Percentiles rank a stretch among this genome's conserved stretches.
These are phyloP conservation scores for Charadrius vociferus DNA, from an alignment of 2,113 vertebrate genomes.

Conservation along the genomic window DNA sequence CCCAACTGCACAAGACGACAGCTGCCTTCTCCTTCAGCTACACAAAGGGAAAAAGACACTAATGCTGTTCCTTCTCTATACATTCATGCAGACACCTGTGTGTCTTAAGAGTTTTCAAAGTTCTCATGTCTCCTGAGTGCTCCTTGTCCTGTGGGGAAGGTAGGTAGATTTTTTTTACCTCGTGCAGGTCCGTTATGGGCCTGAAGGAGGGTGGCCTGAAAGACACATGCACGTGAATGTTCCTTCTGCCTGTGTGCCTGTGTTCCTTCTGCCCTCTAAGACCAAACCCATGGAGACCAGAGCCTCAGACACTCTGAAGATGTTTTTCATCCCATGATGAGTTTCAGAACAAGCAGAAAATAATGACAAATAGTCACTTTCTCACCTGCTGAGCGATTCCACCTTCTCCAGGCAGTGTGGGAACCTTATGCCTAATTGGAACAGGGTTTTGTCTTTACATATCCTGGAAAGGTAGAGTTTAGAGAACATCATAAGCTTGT, in stretches of 20 bases:
- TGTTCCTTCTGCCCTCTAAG: too few species aligned
- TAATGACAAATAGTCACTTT: not conserved
- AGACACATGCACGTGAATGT: not conserved
- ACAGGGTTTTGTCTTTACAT: slow-evolving; percentile 33
- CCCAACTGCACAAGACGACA: not conserved
- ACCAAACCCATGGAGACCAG: not conserved
- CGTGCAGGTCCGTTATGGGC: not conserved
- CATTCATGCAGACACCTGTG: not conserved
- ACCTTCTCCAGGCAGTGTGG: slow-evolving; percentile 14
- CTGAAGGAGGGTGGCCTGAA: not conserved
- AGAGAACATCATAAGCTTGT: not conserved
- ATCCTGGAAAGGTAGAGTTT: slow-evolving; percentile 42
- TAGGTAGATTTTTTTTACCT: not conserved
- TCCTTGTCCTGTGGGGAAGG: not conserved
- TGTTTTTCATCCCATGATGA: not conserved
- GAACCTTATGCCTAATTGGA: slow-evolving; percentile 51
- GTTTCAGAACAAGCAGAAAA: not conserved
- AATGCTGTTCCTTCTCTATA: not conserved
- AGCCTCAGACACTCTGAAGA: not conserved
- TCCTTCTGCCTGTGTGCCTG: not conserved
- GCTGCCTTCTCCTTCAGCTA: not conserved
- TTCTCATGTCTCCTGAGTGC: not conserved
- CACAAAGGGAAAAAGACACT: not conserved
- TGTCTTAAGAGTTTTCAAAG: not conserved
- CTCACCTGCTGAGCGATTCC: slow-evolving; percentile 62